Conservation (phyloP, 2,888 invertebrate species). For the Patella caerulea region DNA sequence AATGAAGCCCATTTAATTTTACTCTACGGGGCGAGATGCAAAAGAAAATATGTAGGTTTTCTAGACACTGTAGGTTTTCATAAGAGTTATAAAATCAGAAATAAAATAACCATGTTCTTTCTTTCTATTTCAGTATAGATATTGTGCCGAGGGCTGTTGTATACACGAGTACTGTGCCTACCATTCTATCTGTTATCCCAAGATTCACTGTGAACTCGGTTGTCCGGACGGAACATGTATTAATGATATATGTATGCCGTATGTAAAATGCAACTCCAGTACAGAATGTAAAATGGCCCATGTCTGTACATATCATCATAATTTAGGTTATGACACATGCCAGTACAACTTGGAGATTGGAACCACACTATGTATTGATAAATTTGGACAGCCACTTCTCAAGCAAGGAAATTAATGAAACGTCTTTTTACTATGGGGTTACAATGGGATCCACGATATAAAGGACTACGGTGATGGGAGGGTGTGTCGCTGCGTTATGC, state of each 20-base stretch:
- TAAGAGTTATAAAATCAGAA: too few species aligned
- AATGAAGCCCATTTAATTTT: too few species aligned
- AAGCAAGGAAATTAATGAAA: too few species aligned
- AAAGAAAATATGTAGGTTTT: too few species aligned
- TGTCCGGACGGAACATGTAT: conserved; percentile 64
- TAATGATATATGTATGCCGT: conserved; percentile 61
- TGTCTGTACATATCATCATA: conserved; percentile 58
- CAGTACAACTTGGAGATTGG: conserved; percentile 66
- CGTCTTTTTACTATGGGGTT: too few species aligned
- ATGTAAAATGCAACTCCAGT: conserved; percentile 46
- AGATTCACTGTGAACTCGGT: conserved; percentile 56
- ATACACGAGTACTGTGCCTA: conserved; percentile 65
- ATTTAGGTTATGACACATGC: conserved; percentile 64
- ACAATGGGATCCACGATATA: too few species aligned
- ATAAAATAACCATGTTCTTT: background rate
- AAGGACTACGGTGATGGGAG: too few species aligned
- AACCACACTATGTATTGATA: conserved; percentile 57
- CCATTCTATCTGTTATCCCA: conserved; percentile 63
- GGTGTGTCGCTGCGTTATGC: too few species aligned
- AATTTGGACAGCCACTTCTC: conserved; percentile 36
- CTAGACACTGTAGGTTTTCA: too few species aligned
- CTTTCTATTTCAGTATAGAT: conserved; percentile 57
- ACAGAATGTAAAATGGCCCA: conserved; percentile 51
- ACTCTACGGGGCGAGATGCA: too few species aligned
- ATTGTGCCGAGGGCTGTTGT: conserved; percentile 64